Evolutionary conservation across 2,888 invertebrate species (phyloP), one percentile per base, ranked within the genome.

Genomic region (Agriotes lineatus): DNA sequence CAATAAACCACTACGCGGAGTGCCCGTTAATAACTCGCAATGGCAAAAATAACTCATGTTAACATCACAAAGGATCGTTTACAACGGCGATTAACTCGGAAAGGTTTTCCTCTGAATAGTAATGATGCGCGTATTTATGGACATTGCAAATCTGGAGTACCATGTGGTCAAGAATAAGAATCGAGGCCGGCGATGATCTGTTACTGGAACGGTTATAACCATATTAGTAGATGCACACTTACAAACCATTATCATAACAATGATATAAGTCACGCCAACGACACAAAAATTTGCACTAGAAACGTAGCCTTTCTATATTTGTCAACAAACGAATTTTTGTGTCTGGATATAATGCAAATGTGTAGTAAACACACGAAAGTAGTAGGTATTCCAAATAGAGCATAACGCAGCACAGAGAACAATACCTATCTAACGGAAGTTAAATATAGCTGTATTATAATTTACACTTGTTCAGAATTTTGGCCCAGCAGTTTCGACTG

Each of bases 151-250:
- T 52, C 30, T 52, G 33, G 52, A 52, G 33, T 52, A 52, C 52
- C 52, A 52, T 30, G 52, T 52, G 52, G 52, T 33, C 52, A 33
- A 33, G 52, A 30, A 52, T 52, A 52, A 33, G 33, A 52, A 52
- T 52, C 52, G 52, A 52, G 52, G 52, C 12, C 52, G 33, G 10
- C 30, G 22, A 18, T 33, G 33, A 52, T 52, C 33, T 14, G 16
- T 7, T 14, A 33, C 25, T 33, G 10, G 10, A 16, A 52, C 33
- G 16, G 52, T 52, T 52, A 52, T 52, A 33, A 52, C 52, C 52
- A 52, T 52, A 52, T 52, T 33, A 30, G 52, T 52, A 52, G 33
- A 52, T 52, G 52, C 30, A 52, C 33, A 52, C 30, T 52, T 52
- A 33, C 18, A 52, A 52, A 52, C 30, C 33, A 52, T 52, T 30